These are phyloP conservation scores for Laothoe populi DNA, from an alignment of 2,888 invertebrate species.

Conservation along the genomic window DNA sequence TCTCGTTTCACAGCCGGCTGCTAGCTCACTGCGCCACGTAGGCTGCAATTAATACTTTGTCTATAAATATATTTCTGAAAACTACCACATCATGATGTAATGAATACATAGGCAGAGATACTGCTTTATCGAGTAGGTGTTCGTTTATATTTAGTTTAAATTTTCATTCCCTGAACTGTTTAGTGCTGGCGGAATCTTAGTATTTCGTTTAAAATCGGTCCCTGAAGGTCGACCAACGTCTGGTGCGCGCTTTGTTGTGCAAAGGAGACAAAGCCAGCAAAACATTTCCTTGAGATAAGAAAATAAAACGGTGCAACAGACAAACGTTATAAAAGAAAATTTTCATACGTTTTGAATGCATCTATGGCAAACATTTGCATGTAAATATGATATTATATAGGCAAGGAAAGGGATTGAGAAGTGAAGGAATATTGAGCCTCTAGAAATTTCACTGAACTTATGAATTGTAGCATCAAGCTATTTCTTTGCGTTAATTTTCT, in stretches of 20 bases:
- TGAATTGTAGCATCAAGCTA: no score
- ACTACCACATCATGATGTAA: no score
- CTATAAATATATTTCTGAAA: not conserved
- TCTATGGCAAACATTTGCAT: not conserved
- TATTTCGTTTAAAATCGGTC: conserved; percentile 66
- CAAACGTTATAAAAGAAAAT: conserved; percentile 52
- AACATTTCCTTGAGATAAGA: conserved; percentile 63
- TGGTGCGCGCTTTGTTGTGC: conserved; percentile 59
- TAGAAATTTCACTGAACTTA: no score
- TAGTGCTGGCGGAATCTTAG: conserved; percentile 49
- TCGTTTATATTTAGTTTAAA: conserved; percentile 13
- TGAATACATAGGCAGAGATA: not conserved
- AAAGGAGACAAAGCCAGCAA: conserved; percentile 60
- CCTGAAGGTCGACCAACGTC: conserved; percentile 58
- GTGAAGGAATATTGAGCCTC: no score
- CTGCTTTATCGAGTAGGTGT: conserved; percentile 1
- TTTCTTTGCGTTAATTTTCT: no score
- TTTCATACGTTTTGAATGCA: conserved; percentile 37
- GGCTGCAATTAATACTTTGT: no score
- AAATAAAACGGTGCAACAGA: conserved; percentile 59
- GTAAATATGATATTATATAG: no score
- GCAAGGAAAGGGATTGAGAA: no score
- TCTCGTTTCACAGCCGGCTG: no score
- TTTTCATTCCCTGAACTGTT: conserved; percentile 38
- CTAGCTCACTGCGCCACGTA: no score